Evolutionary conservation across 2,888 invertebrate genomes (phyloP), one percentile per base, ranked within the genome.

Genomic region (Limenitis camilla): DNA sequence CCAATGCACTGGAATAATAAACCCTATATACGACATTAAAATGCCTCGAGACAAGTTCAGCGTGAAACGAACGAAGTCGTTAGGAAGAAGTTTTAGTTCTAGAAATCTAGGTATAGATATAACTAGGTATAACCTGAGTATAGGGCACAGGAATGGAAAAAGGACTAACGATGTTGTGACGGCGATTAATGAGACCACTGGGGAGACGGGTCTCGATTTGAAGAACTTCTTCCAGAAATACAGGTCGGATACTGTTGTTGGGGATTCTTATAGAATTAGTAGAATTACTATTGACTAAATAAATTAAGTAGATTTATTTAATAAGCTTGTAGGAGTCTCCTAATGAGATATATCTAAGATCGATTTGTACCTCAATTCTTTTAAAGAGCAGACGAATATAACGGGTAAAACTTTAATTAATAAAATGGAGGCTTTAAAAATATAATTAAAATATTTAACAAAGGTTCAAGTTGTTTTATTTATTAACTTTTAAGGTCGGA

Each of bases 161-260:
- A 73, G 62, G 45, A 83, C 82, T 0, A 87, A 87, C 57, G 87
- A 86, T 49, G 85, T 87, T 11, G 73, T 82, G 7, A 81, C 81
- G 0, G 85, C 84, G 0, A 78, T 85, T 0, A 73, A 69, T 0
- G 78, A 73, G 0, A 78, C 69, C 50, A 74, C 76, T 0, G 83
- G 76, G 0, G 79, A 81, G 53, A 79, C 85, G 0, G 86, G 77
- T 0, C 58, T 85, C 49, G 83, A 82, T 42, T 50, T 68, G 48
- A 72, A 71, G 40, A 69, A 76, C 53, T 81, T 81, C 65, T 79
- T 81, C 54, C 81, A 82, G 47, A 71, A 73, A 28, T 74, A 76
- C 32, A 74, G 66, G 39, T 68, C 71, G 4, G 72, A 74, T 0
- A 77, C 72, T 47, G 78, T 84, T 4, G 80, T 85, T 0, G 85